Evolutionary conservation across 2,113 vertebrate genomes (phyloP).

Genomic region (Osmerus mordax): DNA sequence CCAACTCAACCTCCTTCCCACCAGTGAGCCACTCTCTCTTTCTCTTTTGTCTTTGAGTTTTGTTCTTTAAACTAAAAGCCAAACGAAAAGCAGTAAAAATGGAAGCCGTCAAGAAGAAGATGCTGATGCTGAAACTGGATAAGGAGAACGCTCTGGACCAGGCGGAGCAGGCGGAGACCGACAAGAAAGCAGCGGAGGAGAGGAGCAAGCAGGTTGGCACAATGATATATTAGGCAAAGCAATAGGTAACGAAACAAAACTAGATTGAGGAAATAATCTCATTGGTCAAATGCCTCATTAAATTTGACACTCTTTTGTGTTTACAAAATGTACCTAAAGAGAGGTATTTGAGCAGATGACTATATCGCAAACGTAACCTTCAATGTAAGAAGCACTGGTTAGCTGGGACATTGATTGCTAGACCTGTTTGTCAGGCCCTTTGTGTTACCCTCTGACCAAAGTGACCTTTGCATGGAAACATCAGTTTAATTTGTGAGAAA

Average conservation of each 20-base stretch:
- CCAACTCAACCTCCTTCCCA: no score
- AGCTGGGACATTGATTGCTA: no score
- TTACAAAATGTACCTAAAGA: no score
- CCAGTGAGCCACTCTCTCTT: background rate
- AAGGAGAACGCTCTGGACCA: constrained; percentile 94
- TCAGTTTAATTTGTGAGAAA: background rate
- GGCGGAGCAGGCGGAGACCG: constrained; percentile 88
- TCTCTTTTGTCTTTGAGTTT: background rate
- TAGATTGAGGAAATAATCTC: no score
- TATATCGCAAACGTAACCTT: no score
- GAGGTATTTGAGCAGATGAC: no score
- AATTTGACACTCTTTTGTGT: no score
- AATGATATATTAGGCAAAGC: no score
- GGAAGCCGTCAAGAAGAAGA: constrained; percentile 98
- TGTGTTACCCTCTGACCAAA: background rate
- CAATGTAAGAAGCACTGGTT: no score
- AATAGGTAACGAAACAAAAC: no score
- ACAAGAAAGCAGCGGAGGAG: constrained; percentile 92
- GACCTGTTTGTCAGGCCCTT: no score
- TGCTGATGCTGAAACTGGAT: constrained; percentile 96
- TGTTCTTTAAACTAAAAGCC: constrained; percentile 7
- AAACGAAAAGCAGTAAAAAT: constrained; percentile 64
- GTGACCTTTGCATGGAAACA: background rate
- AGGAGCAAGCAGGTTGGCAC: constrained; percentile 86
- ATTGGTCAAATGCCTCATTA: no score